These are phyloP conservation scores for Amblyornis subalaris DNA, from an alignment of 2,113 vertebrate species.

Conservation along the genomic window DNA sequence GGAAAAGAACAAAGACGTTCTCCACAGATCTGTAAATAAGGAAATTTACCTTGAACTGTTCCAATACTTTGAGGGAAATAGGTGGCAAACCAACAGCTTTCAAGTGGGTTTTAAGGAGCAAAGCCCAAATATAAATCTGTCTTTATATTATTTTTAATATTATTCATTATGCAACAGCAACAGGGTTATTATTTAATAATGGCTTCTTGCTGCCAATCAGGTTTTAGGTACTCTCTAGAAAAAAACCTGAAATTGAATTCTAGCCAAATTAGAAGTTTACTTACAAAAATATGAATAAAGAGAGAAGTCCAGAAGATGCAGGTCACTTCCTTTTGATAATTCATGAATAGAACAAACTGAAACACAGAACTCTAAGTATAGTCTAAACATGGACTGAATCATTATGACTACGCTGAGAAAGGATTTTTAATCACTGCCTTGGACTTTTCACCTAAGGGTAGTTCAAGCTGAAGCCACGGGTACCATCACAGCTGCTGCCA, in stretches of 20 bases:
- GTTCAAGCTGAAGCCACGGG: not conserved
- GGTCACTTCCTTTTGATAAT: not conserved
- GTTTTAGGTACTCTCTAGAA: not conserved
- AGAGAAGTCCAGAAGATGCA: not conserved
- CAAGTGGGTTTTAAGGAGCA: not conserved
- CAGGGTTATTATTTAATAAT: not conserved
- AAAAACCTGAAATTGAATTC: not conserved
- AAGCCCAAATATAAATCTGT: not conserved
- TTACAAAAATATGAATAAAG: not conserved
- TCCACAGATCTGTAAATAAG: not conserved
- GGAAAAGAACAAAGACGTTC: not conserved
- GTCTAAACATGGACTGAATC: not conserved
- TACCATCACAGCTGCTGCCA: not conserved
- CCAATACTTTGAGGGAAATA: not conserved
- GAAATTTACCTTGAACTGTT: not conserved
- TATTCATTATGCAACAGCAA: not conserved
- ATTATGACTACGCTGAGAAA: not conserved
- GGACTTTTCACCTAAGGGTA: not conserved
- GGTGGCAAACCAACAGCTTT: accelerated
- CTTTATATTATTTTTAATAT: not conserved
- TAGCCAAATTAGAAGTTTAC: not conserved
- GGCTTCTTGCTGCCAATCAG: not conserved
- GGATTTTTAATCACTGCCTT: not conserved
- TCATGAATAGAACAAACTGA: not conserved
- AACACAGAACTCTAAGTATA: not conserved